A percentile compares a stretch with the other conserved stretches of the same genome.
These are phyloP conservation scores for Aurelia coerulea DNA, from an alignment of 30 jellyfish, hydroid and myxozoan species.

Conservation along the genomic window DNA sequence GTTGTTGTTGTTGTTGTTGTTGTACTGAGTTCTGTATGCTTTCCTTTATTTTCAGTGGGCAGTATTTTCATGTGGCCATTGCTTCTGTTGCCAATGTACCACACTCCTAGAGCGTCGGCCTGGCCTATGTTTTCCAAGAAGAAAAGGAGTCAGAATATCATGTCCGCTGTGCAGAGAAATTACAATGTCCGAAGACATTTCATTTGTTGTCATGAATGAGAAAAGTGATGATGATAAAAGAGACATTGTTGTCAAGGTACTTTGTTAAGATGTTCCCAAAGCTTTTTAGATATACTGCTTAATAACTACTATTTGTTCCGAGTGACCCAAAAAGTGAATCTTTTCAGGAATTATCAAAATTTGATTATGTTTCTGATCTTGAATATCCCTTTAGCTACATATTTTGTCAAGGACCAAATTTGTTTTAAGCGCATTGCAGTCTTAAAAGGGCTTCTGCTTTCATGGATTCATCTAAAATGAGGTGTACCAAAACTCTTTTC, in stretches of 20 bases:
- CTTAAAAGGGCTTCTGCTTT: no score
- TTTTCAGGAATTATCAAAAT: no score
- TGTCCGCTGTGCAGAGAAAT: slow-evolving; percentile 93
- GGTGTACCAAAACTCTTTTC: no score
- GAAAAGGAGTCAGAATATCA: slow-evolving; percentile 22
- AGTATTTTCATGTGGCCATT: slow-evolving; percentile 91
- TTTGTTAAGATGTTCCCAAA: background rate
- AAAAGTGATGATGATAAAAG: background rate
- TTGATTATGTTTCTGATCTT: no score
- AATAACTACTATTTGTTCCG: no score
- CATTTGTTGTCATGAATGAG: slow-evolving; percentile 71
- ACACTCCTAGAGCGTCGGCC: slow-evolving; percentile 49
- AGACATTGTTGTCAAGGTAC: slow-evolving; percentile 52
- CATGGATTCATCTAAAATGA: no score
- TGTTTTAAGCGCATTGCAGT: no score
- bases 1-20: no score
- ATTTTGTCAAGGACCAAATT: no score
- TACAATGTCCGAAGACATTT: slow-evolving; percentile 62
- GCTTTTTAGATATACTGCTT: background rate
- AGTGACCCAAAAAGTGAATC: no score
- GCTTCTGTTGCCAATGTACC: slow-evolving; percentile 83
- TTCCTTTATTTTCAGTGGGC: slow-evolving; percentile 82
- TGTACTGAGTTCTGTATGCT: background rate
- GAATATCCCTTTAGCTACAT: no score
- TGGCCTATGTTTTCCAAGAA: background rate